Conservation (phyloP, 2,113 vertebrate species). For the Aepyceros melampus region DNA sequence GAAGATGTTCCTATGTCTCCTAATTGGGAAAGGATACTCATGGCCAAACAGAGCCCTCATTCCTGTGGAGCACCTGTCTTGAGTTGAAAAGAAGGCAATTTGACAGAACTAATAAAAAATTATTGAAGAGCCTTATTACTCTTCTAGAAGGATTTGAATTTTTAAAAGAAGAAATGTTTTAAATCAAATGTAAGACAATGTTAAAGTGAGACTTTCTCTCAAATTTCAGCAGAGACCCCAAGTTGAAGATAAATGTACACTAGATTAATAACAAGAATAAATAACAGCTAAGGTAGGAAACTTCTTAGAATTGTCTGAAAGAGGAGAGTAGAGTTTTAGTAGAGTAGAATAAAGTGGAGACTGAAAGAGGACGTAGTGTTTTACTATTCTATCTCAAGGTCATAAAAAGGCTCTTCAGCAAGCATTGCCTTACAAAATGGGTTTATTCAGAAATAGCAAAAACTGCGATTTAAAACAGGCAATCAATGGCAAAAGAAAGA, state of each 20-base stretch:
- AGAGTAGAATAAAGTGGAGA: neutral
- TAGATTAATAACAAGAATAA: neutral
- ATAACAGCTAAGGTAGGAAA: neutral
- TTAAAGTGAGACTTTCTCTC: neutral
- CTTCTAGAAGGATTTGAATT: neutral
- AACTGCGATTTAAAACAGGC: neutral
- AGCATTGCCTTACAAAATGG: neutral
- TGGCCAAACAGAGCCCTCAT: neutral
- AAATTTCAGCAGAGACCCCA: neutral
- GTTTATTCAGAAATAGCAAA: neutral
- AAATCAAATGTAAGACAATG: neutral
- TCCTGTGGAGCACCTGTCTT: neutral
- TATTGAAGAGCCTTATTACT: neutral
- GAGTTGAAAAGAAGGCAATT: neutral
- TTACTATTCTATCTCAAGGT: neutral
- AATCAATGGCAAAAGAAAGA: neutral
- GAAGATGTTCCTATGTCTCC: neutral
- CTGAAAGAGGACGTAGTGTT: neutral
- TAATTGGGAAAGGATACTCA: neutral
- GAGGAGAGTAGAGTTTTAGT: neutral
- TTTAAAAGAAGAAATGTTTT: neutral
- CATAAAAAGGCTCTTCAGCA: neutral
- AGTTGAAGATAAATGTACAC: neutral
- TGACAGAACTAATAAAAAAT: neutral
- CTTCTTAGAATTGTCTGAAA: neutral